phyloP scores from a whole-genome alignment of 2,888 invertebrate genomes.

The Melipona beecheii region DNA sequence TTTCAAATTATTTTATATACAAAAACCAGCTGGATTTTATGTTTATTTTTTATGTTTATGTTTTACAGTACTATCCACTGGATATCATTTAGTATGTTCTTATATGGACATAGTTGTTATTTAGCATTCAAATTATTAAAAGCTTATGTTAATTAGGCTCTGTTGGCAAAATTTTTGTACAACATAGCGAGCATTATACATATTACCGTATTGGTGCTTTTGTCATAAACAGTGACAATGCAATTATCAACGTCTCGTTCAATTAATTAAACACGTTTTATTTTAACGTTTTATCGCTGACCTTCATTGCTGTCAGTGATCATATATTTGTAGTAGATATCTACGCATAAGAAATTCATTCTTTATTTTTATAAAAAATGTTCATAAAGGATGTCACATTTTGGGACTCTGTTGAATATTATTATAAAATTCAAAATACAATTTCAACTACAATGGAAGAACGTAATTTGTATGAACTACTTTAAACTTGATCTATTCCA shows the following conservation, averaged over 20 bases:
- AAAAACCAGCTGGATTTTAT: slow-evolving; percentile 17
- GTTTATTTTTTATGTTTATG: too few species aligned
- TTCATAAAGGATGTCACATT: background rate
- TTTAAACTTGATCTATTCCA: slow-evolving; percentile 7
- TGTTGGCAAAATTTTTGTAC: slow-evolving; percentile 16
- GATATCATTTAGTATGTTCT: slow-evolving; percentile 32
- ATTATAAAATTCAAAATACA: slow-evolving; percentile 3
- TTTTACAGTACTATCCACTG: slow-evolving; percentile 14
- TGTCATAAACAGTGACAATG: slow-evolving; percentile 43
- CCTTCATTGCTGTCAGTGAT: slow-evolving; percentile 16
- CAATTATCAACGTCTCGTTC: slow-evolving; percentile 64
- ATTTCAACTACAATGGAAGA: background rate
- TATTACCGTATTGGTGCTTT: slow-evolving; percentile 63
- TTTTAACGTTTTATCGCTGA: slow-evolving; percentile 20
- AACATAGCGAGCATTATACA: slow-evolving; percentile 49
- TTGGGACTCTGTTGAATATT: slow-evolving; percentile 16
- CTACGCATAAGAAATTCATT: slow-evolving; percentile 13
- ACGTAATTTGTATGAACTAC: background rate
- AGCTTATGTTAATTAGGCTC: slow-evolving; percentile 24
- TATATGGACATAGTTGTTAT: slow-evolving; percentile 15
- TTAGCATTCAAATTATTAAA: slow-evolving; percentile 5
- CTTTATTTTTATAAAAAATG: slow-evolving; percentile 50
- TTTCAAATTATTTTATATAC: background rate
- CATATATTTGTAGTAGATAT: background rate
- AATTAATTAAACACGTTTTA: slow-evolving; percentile 40